Conservation (phyloP, 2,113 vertebrate genomes). For the Myrmophylax atrothorax region DNA sequence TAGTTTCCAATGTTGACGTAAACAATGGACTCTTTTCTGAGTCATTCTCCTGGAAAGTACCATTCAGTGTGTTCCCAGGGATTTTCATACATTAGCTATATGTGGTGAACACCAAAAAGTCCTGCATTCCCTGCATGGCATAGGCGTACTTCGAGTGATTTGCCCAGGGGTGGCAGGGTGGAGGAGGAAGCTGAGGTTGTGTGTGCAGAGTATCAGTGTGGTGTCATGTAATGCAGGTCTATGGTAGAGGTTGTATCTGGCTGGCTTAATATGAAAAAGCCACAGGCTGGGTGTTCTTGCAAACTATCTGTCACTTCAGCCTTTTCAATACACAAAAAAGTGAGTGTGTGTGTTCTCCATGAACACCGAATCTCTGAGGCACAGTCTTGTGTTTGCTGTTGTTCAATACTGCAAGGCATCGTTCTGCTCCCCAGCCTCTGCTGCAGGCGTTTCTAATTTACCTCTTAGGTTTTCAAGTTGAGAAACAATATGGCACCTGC, state of each 20-base stretch:
- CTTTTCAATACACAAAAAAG: not conserved
- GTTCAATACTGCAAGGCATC: not conserved
- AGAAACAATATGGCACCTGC: not conserved
- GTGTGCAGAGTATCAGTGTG: not conserved
- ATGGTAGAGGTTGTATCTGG: not conserved
- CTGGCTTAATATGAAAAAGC: not conserved
- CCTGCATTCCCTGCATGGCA: not conserved
- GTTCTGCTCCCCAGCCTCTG: not conserved
- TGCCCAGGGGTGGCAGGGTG: not conserved
- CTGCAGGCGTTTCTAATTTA: not conserved
- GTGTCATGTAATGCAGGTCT: not conserved
- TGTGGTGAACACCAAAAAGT: not conserved
- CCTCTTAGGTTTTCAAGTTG: not conserved
- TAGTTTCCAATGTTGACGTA: not conserved
- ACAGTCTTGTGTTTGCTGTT: not conserved
- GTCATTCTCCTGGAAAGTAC: slow-evolving; percentile 34
- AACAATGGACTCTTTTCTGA: not conserved
- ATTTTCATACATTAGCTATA: not conserved
- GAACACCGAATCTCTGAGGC: not conserved
- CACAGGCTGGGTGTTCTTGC: not conserved
- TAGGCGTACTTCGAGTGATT: not conserved
- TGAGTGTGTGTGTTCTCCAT: not conserved
- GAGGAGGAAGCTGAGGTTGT: not conserved
- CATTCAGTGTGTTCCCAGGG: not conserved
- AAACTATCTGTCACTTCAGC: not conserved